Conservation (phyloP, 2,113 vertebrate genomes). For the Boulengeromyrus knoepffleri region DNA sequence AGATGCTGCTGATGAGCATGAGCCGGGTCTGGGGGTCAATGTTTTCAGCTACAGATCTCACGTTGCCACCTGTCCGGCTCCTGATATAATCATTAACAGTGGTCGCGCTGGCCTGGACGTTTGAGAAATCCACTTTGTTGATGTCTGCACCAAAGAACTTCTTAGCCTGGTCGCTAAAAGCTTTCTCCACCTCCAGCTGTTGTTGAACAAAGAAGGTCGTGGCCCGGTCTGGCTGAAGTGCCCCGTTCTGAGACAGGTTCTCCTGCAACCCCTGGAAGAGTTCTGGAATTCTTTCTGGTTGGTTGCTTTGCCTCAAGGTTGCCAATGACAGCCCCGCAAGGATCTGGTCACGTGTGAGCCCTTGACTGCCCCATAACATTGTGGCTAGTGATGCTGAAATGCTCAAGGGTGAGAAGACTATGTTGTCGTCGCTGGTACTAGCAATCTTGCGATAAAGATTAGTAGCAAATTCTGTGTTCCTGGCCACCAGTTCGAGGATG, state of each 20-base stretch:
- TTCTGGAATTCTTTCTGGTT: conserved; percentile 45
- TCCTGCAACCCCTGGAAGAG: conserved; percentile 58
- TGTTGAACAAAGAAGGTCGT: conserved; percentile 59
- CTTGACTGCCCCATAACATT: conserved; percentile 52
- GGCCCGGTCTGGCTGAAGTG: conserved; percentile 48
- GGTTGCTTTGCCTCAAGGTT: conserved; percentile 31
- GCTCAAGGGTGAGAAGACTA: conserved; percentile 64
- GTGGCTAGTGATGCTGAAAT: conserved; percentile 54
- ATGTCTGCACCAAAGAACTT: conserved; percentile 60
- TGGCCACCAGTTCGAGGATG: conserved; percentile 50
- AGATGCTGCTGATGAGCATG: conserved; percentile 61
- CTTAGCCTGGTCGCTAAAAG: conserved; percentile 62
- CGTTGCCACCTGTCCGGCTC: conserved; percentile 52
- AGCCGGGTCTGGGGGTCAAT: conserved; percentile 61
- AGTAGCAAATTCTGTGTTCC: conserved; percentile 65
- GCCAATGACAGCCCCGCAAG: conserved; percentile 50
- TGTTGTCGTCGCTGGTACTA: conserved; percentile 65
- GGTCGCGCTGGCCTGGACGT: conserved; percentile 41
- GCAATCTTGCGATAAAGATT: conserved; percentile 71
- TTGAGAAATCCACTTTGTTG: conserved; percentile 52
- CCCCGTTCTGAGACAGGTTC: conserved; percentile 36
- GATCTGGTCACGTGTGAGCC: conserved; percentile 60
- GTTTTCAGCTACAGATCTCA: conserved; percentile 53
- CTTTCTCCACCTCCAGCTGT: conserved; percentile 45
- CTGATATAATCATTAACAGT: conserved; percentile 62